A percentile compares a stretch with the other conserved stretches of the same genome.
Evolutionary conservation across 2,888 invertebrate species (phyloP).

Genomic region (Lithodes maja): DNA sequence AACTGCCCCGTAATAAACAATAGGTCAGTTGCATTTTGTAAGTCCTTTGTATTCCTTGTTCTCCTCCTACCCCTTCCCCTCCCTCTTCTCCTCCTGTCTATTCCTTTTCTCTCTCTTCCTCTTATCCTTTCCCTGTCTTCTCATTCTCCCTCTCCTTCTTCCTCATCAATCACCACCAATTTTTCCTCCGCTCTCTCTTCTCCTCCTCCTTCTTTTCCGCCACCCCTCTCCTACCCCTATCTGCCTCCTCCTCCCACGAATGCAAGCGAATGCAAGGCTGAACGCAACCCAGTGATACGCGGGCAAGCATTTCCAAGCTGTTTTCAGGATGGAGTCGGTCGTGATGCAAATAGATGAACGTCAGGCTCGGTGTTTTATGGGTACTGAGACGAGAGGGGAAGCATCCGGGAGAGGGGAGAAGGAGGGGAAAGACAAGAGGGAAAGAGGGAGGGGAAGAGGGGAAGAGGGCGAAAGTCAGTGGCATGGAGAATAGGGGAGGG

Average conservation of each 20-base stretch:
- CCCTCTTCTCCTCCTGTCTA: too few species aligned
- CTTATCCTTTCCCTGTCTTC: too few species aligned
- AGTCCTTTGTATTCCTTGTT: too few species aligned
- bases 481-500: slow-evolving; percentile 12
- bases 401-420: not conserved
- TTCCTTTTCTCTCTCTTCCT: too few species aligned
- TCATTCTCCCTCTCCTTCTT: too few species aligned
- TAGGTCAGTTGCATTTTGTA: too few species aligned
- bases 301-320: not conserved
- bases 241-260: slow-evolving; percentile 24
- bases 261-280: slow-evolving; percentile 49
- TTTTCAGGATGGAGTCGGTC: not conserved
- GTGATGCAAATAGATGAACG: not conserved
- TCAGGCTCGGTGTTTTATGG: not conserved
- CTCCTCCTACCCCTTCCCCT: too few species aligned
- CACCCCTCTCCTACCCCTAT: too few species aligned
- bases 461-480: slow-evolving; percentile 48
- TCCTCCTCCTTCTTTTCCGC: too few species aligned
- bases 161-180: too few species aligned
- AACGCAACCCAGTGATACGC: slow-evolving; percentile 27
- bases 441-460: not conserved
- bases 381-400: not conserved
- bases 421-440: not conserved
- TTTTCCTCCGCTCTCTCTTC: too few species aligned
- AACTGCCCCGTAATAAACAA: too few species aligned